phyloP scores from a whole-genome alignment of 1,140 invertebrate genomes.

The Gonioctena quinquepunctata region DNA sequence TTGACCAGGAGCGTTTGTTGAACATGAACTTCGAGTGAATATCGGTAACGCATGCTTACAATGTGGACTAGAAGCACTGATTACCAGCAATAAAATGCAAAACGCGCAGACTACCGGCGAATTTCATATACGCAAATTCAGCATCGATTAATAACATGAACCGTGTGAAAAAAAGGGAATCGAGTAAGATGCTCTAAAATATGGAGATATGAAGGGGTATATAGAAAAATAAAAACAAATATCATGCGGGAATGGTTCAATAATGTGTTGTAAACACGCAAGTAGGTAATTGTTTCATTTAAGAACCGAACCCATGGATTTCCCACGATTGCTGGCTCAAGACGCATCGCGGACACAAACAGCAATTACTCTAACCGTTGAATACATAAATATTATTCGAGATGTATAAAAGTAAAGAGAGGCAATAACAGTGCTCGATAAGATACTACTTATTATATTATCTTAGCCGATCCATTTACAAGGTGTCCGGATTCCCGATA shows the following conservation, averaged over 20 bases:
- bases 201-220: constrained; percentile 45
- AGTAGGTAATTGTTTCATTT: constrained; percentile 56
- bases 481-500: not conserved
- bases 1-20: not conserved
- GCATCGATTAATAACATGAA: not conserved
- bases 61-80: constrained; percentile 3
- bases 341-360: constrained; percentile 39
- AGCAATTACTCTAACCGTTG: constrained; percentile 47
- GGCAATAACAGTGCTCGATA: constrained; percentile 29
- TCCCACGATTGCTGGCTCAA: constrained; percentile 48
- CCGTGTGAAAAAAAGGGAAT: constrained; percentile 44
- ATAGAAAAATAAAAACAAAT: constrained; percentile 52
- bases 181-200: constrained; percentile 38
- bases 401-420: constrained; percentile 25
- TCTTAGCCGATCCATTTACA: not conserved
- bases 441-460: constrained; percentile 10
- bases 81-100: constrained; percentile 11
- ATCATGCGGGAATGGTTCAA: constrained; percentile 48
- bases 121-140: constrained; percentile 1
- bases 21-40: not conserved
- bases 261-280: constrained; percentile 56
- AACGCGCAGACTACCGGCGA: not conserved
- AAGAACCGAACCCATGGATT: constrained; percentile 47
- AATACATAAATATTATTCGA: constrained; percentile 41
- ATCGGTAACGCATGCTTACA: constrained; percentile 5